Evolutionary conservation across 2,113 vertebrate genomes (phyloP), one percentile per base, ranked within the genome.

Genomic region (Uropsilus gracilis): DNA sequence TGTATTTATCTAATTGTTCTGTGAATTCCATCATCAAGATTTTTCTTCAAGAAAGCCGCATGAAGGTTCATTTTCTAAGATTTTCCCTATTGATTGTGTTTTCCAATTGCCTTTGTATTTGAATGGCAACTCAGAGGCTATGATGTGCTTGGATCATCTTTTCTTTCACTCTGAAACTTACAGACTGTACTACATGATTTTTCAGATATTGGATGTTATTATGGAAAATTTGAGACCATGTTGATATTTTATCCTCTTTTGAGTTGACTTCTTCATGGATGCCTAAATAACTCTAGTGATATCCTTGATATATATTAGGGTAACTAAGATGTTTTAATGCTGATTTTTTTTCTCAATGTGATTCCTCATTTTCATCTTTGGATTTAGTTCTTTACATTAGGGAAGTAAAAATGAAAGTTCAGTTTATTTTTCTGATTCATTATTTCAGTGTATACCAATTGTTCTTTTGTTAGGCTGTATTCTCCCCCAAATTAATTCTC

Each of bases 101-200:
- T 95, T 14, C 32, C 55, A 72, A n/a, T 50, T 96, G 50, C 59
- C 26, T 92, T 92, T 91, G 75, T n/a, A n/a, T 7, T 90, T 84
- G 18, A 77, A 37, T 78, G 86, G 86, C 14, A 68, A 18, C 4
- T 77, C 53, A 32, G 48, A 18, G 78, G 48, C 32, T 69, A 20
- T 6, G 48, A 64, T 57, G 20, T 86, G 69, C 32, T 69, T 66
- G 50, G 75, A 16, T 86, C 30, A 34, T 20, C 8, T 92, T 80
- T 78, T 69, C 48, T 89, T 93, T 82, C 8, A 34, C n/a, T 34
- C 66, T 46, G 68, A 72, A 77, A 48, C 24, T 89, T 78, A 20
- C 28, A 80, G 28, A 75, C 57, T 87, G 93, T 42, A 42, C 68
- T 92, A 24, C 13, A 18, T 68, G 30, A 39, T 83, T 77, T 63